Base-by-base conservation (phyloP, 2,888 invertebrate species). In the Brenthis ino region DNA sequence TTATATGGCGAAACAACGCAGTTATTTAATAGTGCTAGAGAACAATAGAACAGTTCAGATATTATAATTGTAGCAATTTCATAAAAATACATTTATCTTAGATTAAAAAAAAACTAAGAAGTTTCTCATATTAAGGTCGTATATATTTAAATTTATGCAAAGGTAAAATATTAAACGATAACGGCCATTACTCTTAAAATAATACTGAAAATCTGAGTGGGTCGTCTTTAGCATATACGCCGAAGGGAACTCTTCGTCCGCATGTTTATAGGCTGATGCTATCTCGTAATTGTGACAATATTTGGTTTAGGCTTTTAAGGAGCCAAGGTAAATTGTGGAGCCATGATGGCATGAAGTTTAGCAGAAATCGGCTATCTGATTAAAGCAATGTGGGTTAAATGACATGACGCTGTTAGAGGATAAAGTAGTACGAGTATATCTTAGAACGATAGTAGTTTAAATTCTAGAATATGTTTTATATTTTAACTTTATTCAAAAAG, bases 241-340 rank as follows among this genome's bases (percentile, higher is more conserved):
- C 88, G 81, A 86, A 87, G 89, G 91, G 85, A 83, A 85, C 81
- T 81, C 82, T 85, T 83, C 81, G 82, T 82, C 80, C 82, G 81
- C 82, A 80, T 88, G 91, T 89, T 89, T 88, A 88, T 88, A 85
- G 84, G 84, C 77, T 83, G 93, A 93, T 92, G 87, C 77, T 92
- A 93, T 93, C 92, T 86, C 79, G 79, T 92, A 92, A 92, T 93
- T 91, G 89, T 89, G 91, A 88, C 90, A 91, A 91, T 92, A 91
- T 93, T 93, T 92, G 90, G 85, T 83, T 85, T 83, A 82, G 83
- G 83, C 85, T 86, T 87, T 86, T 86, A 85, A 84, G 85, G 85
- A 81, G 81, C 73, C 73, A 74, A 77, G 78, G 78, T 81, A 80
- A 78, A 78, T 77, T 77, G 77, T 76, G 72, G 78, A 82, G 82